Conservation (phyloP, 2,888 invertebrate genomes). For the Platycnemis pennipes region DNA sequence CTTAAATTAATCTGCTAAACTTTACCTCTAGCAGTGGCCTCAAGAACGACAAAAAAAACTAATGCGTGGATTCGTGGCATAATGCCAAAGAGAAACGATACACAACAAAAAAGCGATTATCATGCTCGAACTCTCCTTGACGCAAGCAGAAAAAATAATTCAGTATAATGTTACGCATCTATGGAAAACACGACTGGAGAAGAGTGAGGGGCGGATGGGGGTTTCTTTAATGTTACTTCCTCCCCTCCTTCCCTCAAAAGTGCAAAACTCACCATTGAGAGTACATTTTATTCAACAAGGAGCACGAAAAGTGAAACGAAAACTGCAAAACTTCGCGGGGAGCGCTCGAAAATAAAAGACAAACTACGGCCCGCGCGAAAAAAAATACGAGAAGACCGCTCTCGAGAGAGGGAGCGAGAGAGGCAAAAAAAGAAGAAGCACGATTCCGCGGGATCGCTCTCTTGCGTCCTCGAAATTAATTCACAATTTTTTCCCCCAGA, state of each 20-base stretch:
- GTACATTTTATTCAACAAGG: not conserved
- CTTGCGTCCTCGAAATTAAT: not conserved
- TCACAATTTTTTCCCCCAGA: not conserved
- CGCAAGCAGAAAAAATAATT: not conserved
- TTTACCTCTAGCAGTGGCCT: too few species aligned
- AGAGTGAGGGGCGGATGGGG: not conserved
- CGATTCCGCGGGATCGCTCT: not conserved
- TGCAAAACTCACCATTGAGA: not conserved
- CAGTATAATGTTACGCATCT: not conserved
- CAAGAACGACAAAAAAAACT: not conserved
- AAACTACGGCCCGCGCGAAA: not conserved
- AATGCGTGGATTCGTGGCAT: not conserved
- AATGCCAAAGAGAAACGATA: not conserved
- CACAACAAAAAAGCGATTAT: not conserved
- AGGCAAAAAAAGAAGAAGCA: not conserved
- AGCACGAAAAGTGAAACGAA: slow-evolving; percentile 1
- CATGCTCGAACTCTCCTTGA: not conserved
- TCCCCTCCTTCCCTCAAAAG: not conserved
- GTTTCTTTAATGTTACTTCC: too few species aligned
- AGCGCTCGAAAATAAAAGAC: not conserved
- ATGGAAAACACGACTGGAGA: not conserved
- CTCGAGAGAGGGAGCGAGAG: not conserved
- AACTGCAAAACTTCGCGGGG: not conserved
- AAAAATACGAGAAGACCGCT: not conserved
- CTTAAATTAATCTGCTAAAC: too few species aligned